Evolutionary conservation across 2,888 invertebrate species (phyloP), one percentile per base, ranked within the genome.

Genomic region (Drosophila heteroneura): DNA sequence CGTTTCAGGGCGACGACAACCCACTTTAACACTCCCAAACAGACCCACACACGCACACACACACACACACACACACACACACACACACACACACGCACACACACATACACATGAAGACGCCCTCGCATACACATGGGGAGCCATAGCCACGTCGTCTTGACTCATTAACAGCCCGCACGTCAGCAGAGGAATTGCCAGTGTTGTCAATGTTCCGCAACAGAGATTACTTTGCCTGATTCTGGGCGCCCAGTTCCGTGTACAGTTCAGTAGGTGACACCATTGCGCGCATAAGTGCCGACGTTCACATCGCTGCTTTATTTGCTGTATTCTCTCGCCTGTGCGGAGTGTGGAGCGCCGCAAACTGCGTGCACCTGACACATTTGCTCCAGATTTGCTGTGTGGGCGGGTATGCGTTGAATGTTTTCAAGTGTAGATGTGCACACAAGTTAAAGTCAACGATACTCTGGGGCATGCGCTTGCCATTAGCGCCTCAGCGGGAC

Each of bases 181-280:
- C 51, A 41, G 63, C 22, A 19, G 58, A 56, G 59, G 53, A 62
- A 63, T 58, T 61, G 63, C 56, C 54, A 28, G 47, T 60, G 72
- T 58, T 79, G 82, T 74, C 73, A 78, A 74, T 70, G 76, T 58
- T 70, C 70, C 63, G 74, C 74, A 63, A 72, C 73, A 65, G 73
- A 88, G 85, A 88, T 90, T 90, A 85, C 88, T 90, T 74, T 82
- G 77, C 75, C 82, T 72, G 85, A 62, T 75, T 62, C 58, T 52
- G 47, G n/a, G 39, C 39, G 44, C 53, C 39, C 59, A 37, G 56
- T 54, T 57, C 49, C 41, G 52, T 61, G 81, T 49, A 74, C 74
- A 81, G 90, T 82, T 87, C 75, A 87, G 89, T 87, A 90, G 87
- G 90, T 87, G 87, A 87, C 91, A 90, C 87, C 83, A 70, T 80